A percentile compares a stretch with the other conserved stretches of the same genome.
phyloP scores from a whole-genome alignment of 2,113 vertebrate species.

The Ptilorrhoa leucosticta region DNA sequence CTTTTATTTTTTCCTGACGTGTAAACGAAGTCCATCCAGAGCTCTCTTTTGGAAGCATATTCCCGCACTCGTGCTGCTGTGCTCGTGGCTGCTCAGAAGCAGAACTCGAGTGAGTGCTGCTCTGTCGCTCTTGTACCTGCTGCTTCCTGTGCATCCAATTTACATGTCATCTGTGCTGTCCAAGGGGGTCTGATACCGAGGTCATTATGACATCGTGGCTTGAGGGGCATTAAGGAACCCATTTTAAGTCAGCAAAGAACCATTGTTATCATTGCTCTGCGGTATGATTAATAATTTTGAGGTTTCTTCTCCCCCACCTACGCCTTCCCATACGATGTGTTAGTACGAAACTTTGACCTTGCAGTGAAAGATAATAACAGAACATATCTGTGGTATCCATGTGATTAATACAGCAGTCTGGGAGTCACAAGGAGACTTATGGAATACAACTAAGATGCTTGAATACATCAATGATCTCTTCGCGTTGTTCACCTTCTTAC shows the following conservation, averaged over 20 bases:
- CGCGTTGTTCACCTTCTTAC: constrained; percentile 63
- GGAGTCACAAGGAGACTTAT: constrained; percentile 50
- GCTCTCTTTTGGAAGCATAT: neutral
- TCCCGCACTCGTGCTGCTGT: neutral
- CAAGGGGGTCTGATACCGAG: constrained; percentile 3
- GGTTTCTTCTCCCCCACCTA: neutral
- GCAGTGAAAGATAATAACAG: constrained; percentile 64
- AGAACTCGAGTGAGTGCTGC: neutral
- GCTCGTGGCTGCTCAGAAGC: neutral
- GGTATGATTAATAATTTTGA: constrained; percentile 63
- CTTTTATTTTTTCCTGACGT: fast-evolving
- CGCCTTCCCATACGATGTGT: neutral
- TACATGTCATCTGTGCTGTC: neutral
- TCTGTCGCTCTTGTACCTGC: neutral
- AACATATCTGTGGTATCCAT: constrained; percentile 53
- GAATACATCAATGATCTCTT: constrained; percentile 59
- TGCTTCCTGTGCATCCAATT: neutral
- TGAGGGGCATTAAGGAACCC: constrained; percentile 30
- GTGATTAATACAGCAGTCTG: constrained; percentile 70
- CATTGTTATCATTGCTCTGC: constrained; percentile 45
- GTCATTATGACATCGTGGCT: constrained; percentile 26
- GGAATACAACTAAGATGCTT: constrained; percentile 66
- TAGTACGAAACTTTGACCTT: constrained; percentile 72
- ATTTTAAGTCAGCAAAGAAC: constrained; percentile 44
- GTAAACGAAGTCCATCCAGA: neutral